Conservation (phyloP, 2,113 vertebrate genomes). For the Dunckerocampus dactyliophorus region DNA sequence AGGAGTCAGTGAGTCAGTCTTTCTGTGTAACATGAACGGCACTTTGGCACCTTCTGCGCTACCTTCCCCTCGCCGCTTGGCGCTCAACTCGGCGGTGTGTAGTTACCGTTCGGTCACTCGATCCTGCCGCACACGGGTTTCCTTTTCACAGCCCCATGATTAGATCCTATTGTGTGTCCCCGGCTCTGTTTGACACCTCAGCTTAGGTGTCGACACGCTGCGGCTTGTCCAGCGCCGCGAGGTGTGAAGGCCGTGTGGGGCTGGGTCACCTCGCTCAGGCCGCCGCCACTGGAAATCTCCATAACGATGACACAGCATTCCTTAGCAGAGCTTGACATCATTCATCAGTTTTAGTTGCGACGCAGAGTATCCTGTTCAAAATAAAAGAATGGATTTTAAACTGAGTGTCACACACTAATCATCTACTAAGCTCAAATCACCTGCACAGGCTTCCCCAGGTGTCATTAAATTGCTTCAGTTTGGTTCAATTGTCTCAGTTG, state of each 20-base stretch:
- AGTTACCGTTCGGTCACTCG: conserved; percentile 62
- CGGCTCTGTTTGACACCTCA: conserved; percentile 59
- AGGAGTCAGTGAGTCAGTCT: conserved; percentile 73
- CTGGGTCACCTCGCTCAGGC: not conserved
- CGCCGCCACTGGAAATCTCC: not conserved
- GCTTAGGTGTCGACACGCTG: conserved; percentile 45
- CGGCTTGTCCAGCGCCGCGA: not conserved
- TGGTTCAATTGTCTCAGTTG: too few relatives aligned
- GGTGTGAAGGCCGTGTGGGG: not conserved
- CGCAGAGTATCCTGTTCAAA: not conserved
- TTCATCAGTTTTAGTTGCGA: not conserved
- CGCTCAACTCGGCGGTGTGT: conserved; percentile 45
- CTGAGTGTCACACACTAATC: too few relatives aligned
- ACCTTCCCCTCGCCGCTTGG: conserved; percentile 60
- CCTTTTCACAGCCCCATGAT: conserved; percentile 67
- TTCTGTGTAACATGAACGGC: conserved; percentile 75
- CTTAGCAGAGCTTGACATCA: not conserved
- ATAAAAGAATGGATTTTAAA: not conserved
- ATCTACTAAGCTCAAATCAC: too few relatives aligned
- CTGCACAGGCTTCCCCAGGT: too few relatives aligned
- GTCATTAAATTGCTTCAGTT: too few relatives aligned
- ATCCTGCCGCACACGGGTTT: conserved; percentile 58
- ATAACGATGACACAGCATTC: not conserved
- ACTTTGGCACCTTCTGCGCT: conserved; percentile 40
- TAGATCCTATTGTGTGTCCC: conserved; percentile 61